Percentiles rank a stretch among this genome's conserved stretches.
These are phyloP conservation scores for Campoplex capitator DNA, from an alignment of 2,888 invertebrate species.

Conservation along the genomic window DNA sequence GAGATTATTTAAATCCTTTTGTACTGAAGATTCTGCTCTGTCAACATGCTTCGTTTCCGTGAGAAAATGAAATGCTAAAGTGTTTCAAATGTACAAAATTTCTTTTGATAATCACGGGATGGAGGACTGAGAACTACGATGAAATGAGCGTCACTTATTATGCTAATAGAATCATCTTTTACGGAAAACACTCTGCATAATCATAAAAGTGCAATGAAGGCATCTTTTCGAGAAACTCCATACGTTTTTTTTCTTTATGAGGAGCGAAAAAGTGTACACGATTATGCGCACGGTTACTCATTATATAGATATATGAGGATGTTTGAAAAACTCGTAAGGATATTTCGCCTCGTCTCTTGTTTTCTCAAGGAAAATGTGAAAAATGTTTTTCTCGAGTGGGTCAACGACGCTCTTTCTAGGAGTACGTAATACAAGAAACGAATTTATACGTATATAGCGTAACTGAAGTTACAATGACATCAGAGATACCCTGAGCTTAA, in stretches of 20 bases:
- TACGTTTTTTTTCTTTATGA: constrained; percentile 20
- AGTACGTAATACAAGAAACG: constrained; percentile 51
- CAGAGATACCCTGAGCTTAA: constrained; percentile 30
- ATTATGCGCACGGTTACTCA: constrained; percentile 17
- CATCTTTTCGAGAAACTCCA: constrained; percentile 22
- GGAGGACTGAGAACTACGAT: background rate
- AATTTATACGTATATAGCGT: constrained; percentile 15
- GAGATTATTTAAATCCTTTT: background rate
- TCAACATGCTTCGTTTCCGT: background rate
- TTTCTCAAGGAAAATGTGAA: constrained; percentile 55
- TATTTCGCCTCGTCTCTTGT: constrained; percentile 36
- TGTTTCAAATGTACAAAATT: background rate
- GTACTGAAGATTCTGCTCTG: background rate
- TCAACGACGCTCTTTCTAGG: constrained; percentile 58
- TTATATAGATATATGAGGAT: background rate
- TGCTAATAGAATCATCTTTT: constrained; percentile 36
- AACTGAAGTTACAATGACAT: constrained; percentile 39
- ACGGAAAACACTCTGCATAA: constrained; percentile 52
- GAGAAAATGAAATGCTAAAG: background rate
- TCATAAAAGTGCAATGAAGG: constrained; percentile 45
- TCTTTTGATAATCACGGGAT: background rate
- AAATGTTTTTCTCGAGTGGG: constrained; percentile 58
- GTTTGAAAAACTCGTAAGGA: constrained; percentile 21
- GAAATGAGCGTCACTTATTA: constrained; percentile 11
- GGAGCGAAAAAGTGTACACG: constrained; percentile 29